Percentiles rank a stretch among this genome's conserved stretches.
phyloP scores from a whole-genome alignment of 1,140 invertebrate species.

The Cydia fagiglandana region DNA sequence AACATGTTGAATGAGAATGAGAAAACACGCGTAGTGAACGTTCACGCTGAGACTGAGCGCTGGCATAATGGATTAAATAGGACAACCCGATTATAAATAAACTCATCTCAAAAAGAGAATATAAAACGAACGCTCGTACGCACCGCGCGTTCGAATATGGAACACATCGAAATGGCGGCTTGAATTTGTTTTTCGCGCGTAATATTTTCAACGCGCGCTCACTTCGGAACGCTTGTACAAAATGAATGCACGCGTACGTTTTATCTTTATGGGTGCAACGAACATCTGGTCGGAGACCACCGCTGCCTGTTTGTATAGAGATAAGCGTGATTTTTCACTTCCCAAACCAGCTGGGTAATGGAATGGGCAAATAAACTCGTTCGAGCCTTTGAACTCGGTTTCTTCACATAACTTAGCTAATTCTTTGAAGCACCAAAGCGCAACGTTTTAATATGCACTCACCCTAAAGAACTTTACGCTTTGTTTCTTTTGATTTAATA shows the following conservation, averaged over 20 bases:
- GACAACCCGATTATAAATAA: slow-evolving; percentile 78
- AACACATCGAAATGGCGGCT: slow-evolving; percentile 72
- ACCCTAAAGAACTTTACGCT: not conserved
- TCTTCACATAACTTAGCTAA: slow-evolving; percentile 60
- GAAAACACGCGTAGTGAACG: slow-evolving; percentile 70
- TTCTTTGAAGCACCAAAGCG: slow-evolving; percentile 49
- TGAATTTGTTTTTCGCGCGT: slow-evolving; percentile 63
- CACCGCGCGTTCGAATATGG: slow-evolving; percentile 74
- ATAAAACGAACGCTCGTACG: slow-evolving; percentile 63
- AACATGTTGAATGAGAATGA: slow-evolving; percentile 64
- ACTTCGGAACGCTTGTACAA: slow-evolving; percentile 59
- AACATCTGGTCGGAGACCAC: slow-evolving; percentile 70
- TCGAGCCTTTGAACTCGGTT: slow-evolving; percentile 54
- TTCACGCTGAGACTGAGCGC: slow-evolving; percentile 69
- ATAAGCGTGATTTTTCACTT: slow-evolving; percentile 78
- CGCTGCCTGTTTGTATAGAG: slow-evolving; percentile 66
- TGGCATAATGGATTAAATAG: slow-evolving; percentile 76
- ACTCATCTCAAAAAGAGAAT: slow-evolving; percentile 72
- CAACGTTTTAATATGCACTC: not conserved
- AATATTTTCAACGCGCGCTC: slow-evolving; percentile 55
- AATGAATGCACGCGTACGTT: slow-evolving; percentile 67
- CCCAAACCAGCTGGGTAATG: slow-evolving; percentile 72
- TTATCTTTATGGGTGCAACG: slow-evolving; percentile 77
- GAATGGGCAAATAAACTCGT: slow-evolving; percentile 62
- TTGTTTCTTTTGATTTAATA: too few relatives aligned